Evolutionary conservation across 2,797 vertebrate species (phyloP).

Genomic region (Paedocypris micromegethes): DNA sequence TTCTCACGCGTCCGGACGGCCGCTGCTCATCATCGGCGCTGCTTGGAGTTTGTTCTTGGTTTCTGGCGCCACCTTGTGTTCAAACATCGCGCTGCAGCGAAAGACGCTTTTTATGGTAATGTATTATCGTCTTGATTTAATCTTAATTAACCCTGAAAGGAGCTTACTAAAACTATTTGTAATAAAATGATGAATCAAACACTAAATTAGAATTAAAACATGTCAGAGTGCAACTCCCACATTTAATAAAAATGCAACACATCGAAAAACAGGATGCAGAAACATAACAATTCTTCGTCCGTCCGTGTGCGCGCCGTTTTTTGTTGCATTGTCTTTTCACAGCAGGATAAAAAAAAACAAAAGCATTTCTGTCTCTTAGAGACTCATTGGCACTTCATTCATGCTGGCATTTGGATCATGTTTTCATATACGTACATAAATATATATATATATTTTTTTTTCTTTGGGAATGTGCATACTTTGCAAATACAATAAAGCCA

Average conservation of each 20-base stretch:
- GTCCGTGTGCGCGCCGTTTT: no score
- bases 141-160: no score
- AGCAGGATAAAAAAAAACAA: neutral
- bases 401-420: conserved; percentile 23
- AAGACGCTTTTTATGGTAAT: no score
- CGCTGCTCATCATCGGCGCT: neutral
- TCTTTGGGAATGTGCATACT: conserved; percentile 51
- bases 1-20: neutral
- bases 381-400: conserved; percentile 27
- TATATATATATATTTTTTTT: conserved; percentile 49
- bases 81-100: no score
- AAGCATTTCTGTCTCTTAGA: conserved; percentile 13
- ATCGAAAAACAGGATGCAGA: conserved; percentile 26
- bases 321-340: conserved; percentile 1
- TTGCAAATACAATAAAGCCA: conserved; percentile 67
- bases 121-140: no score
- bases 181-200: neutral
- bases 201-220: neutral
- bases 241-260: conserved; percentile 66
- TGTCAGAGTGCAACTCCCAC: conserved; percentile 57
- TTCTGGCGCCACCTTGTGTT: conserved; percentile 50
- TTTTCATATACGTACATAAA: conserved; percentile 2
- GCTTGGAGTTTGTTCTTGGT: neutral
- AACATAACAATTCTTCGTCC: conserved; percentile 11
- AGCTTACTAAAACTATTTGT: neutral